Evolutionary conservation across 2,888 invertebrate species (phyloP), one percentile per base, ranked within the genome.

Genomic region (Stenchaetothrips biformis): DNA sequence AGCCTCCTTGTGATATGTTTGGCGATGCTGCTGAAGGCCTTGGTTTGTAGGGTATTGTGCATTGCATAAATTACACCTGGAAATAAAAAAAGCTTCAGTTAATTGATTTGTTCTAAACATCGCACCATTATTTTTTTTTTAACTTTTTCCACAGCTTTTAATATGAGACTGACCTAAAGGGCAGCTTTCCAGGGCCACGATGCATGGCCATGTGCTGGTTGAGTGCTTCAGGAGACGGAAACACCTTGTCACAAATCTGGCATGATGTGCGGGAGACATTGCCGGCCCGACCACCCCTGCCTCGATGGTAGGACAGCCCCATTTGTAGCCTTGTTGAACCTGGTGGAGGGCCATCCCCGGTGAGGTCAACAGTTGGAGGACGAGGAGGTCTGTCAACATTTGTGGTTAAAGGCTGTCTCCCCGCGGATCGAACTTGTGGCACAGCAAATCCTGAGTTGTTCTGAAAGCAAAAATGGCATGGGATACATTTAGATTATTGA

Each of bases 41-140:
- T 88, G 86, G 0, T 90, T 89, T 79, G 92, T 92, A 0, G 93
- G 92, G 85, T 93, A 94, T 49, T 92, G 91, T 0, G 93, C 92
- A 0, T 92, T 91, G 84, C 94, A 94, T 78, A 92, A 88, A 83
- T 92, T 92, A 83, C 94, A 94, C 83, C 92, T 83, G 80, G 13
- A 82, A 82, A 59, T 27, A 37, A 48, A 47, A 77, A n/a, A 77
- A 79, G 48, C 48, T 2, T 78, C 78, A 77, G 25, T 1, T 7
- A 7, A 7, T 27, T 11, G 2, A 77, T 80, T 16, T 78, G 48
- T 7, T 48, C 21, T 11, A 74, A 62, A 79, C 11, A 8, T 18
- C 3, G 7, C 7, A 8, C n/a, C 9, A 67, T 21, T 13, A 25
- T 13, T 37, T 6, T 53, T 27, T 59, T 27, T 1, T 25, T 79